Percentiles rank a stretch among this genome's conserved stretches.
These are phyloP conservation scores for Machaerirhynchus nigripectus DNA, from an alignment of 2,113 vertebrate genomes.

Conservation along the genomic window DNA sequence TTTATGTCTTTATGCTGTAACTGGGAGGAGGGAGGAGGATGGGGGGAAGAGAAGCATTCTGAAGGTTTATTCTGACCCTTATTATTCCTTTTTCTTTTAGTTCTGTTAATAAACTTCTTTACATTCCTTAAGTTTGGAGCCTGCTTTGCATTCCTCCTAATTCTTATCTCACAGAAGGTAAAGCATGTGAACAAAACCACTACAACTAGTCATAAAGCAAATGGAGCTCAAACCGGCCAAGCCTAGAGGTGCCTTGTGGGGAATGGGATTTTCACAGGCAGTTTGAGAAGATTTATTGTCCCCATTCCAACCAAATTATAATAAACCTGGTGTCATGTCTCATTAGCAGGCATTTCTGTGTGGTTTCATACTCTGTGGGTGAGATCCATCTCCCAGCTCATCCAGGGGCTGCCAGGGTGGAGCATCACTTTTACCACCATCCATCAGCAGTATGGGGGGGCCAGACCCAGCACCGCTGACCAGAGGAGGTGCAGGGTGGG, in stretches of 20 bases:
- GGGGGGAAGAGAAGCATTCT: no score
- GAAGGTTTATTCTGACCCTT: no score
- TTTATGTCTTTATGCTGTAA: no score
- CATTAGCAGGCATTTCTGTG: neutral
- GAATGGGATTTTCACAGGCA: conserved; percentile 18
- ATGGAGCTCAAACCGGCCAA: neutral
- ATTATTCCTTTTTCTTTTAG: no score
- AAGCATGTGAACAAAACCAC: no score
- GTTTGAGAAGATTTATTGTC: conserved; percentile 6
- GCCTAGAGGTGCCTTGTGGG: neutral
- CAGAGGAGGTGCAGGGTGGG: neutral
- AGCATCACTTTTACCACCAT: neutral
- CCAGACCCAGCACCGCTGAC: accelerated
- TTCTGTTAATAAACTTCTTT: no score
- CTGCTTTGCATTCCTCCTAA: no score
- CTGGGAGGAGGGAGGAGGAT: no score
- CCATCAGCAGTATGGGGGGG: accelerated
- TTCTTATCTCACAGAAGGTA: no score
- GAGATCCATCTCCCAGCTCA: neutral
- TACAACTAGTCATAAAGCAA: no score
- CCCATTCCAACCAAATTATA: neutral
- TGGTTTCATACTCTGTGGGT: neutral
- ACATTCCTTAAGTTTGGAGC: no score
- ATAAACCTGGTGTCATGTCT: conserved; percentile 16
- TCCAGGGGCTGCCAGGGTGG: neutral